Evolutionary conservation across 1,140 invertebrate genomes (phyloP), one percentile per base, ranked within the genome.

Genomic region (Whitmania pigra): DNA sequence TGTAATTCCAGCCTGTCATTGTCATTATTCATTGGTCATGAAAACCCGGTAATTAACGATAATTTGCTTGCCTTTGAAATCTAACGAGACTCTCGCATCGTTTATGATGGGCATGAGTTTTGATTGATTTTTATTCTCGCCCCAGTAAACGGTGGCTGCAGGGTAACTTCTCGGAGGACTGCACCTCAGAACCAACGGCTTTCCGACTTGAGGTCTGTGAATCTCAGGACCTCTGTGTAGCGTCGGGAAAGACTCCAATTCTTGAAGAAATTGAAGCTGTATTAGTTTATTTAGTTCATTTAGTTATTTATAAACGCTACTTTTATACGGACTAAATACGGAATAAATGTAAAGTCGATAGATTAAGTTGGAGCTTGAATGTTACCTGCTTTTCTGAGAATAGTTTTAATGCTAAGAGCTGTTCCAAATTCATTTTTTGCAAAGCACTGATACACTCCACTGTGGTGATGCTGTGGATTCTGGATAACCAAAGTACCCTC

Each of bases 111-210:
- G 55, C 17, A 22, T 60, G 63, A 72, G 53, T 40, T 72, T 67
- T 29, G 70, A 53, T 29, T 55, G 55, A 20, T 73, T 57, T 20
- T 55, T 67, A 40, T 67, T 67, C 20, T 49, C 63, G 0, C 77
- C 75, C 80, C 80, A 81, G 73, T 77, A 78, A 2, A 81, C 75
- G 31, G 74, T 71, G 2, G 77, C 75, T 22, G 49, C 63, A 13
- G 80, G 80, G 25, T 78, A 76, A 69, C 79, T 80, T 22, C 77
- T 76, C 0, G 80, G 80, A 55, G 78, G 77, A 2, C 76, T 74
- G 74, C 79, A 81, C 20, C 72, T 57, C 54, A 81, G 69, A 0
- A 75, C 78, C 7, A 78, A 36, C 5, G 75, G 43, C 7, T 73
- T 36, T 13, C 79, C 80, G 25, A 76, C 40, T 7, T 71, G 15